Base-by-base conservation (phyloP, 2,113 vertebrate genomes). In the Oryzias curvinotus region DNA sequence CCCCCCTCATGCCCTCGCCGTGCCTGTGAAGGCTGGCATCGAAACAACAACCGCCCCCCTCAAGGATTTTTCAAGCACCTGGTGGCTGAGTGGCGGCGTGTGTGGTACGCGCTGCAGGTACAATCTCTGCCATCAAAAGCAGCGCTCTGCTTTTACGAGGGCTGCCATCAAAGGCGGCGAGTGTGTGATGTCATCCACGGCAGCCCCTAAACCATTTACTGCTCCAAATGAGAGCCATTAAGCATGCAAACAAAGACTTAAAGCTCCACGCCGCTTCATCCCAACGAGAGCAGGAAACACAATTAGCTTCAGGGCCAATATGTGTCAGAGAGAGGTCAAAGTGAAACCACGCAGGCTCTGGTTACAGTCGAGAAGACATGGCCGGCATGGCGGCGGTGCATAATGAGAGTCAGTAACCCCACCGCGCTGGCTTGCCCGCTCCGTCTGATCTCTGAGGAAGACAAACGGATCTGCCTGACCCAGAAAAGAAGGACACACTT, bases 221-320 rank as follows among this genome's bases (percentile, higher is more conserved):
- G 75, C 73, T 49, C 81, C 46, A 84, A 88, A 90, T 85, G 85
- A 87, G 86, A 76, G 72, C 83, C 82, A 88, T 91, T 90, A 90
- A 75, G 79, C 76, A 7, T 50, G 71, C 74, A 89, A 88, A 88
- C 87, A 85, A 84, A 84, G 85, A 72, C 74, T 83, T 80, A 73
- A 77, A 86, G 78, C 71, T 47, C 72, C 48, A 46, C 75, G 87
- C 85, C 78, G 82, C 87, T 82, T 88, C 83, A 88, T 90, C 81
- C 90, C 73, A 89, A 85, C 65, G 62, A 26, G 73, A 88, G 81
- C 83, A 90, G 89, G 89, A 90, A 91, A 72, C 62, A 77, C 69
- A 91, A 90, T 91, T 87, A 91, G 86, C 88, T 81, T 83, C 64
- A 74, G 85, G 80, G 81, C 75, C 82, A 73, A 52, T 67, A 78